A percentile compares a stretch with the other conserved stretches of the same genome.
These are phyloP conservation scores for Phortica magna DNA, from an alignment of 2,888 invertebrate species.

Conservation along the genomic window DNA sequence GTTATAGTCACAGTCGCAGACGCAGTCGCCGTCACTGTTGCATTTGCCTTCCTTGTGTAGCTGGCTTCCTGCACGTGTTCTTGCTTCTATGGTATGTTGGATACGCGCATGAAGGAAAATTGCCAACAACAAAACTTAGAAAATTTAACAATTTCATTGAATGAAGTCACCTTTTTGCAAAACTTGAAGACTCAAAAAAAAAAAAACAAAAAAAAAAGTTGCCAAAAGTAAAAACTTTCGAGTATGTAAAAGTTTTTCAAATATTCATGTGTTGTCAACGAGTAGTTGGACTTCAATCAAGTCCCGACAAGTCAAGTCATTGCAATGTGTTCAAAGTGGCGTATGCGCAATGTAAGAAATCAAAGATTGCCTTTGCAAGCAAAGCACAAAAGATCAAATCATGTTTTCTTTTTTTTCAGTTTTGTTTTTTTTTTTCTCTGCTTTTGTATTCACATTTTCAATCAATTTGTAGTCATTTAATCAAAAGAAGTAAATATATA, in stretches of 20 bases:
- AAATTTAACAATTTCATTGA: slow-evolving; percentile 29
- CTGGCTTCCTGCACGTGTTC: too few species aligned
- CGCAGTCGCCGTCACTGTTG: background rate
- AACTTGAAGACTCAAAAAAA: background rate
- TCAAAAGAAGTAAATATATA: slow-evolving; percentile 1
- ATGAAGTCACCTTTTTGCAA: slow-evolving; percentile 17
- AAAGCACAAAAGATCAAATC: background rate
- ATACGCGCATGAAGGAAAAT: background rate
- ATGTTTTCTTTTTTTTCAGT: background rate
- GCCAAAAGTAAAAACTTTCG: background rate
- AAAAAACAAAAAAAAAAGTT: background rate
- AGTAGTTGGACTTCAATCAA: background rate
- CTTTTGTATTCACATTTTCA: slow-evolving; percentile 1
- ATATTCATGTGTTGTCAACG: too few species aligned
- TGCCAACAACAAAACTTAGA: slow-evolving; percentile 11
- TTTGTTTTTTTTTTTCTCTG: background rate
- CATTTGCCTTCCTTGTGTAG: background rate
- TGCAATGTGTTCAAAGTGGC: background rate
- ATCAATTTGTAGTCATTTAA: slow-evolving; percentile 31
- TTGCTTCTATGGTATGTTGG: background rate
- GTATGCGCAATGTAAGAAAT: background rate
- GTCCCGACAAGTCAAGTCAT: background rate
- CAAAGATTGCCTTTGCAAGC: background rate
- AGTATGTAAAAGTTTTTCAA: too few species aligned
- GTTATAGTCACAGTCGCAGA: background rate